Base-by-base conservation (phyloP, 2,797 vertebrate species). In the Petrocephalus schoutedeni region DNA sequence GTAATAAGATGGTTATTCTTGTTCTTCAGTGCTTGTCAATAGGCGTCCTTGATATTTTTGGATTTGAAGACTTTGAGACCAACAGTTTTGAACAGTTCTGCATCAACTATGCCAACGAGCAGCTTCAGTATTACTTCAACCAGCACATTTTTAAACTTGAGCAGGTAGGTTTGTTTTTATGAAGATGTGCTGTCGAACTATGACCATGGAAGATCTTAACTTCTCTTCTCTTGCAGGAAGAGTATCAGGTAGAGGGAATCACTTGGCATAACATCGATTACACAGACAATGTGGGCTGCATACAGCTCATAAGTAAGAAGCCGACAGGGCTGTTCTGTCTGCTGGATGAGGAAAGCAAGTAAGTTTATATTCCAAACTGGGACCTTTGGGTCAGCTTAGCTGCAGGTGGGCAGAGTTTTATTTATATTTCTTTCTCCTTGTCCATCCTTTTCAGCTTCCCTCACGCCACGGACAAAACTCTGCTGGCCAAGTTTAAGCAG, bases 71-170 rank as follows among this genome's bases (percentile, higher is more conserved):
- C 93, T 99, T 99, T n/a, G 95, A 96, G 90, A 98, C 95, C 89
- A 99, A 99, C 94, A 99, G 98, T 92, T 99, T 99, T n/a, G 98
- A 99, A 91, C 98, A 99, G 92, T 99, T 99, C 94, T 99, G 98
- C 92, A 99, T 99, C 92, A 99, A 99, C 93, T 99, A 99, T 51
- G 98, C 98, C 90, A 99, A 99, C 0, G 98, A 99, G 92, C 98
- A 99, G 93, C 96, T 99, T 85, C 98, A 99, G 94, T 98, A 99
- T 95, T 99, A 99, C 93, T 99, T 99, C 95, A 99, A 98, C 91
- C 97, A 99, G 91, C 98, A 99, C 92, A 99, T 99, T 92, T 99
- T 99, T 94, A 99, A 97, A 89, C 94, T 99, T 90, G 98, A 99
- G 89, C 98, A 99, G 98, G 98, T 98, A 90, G 94, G 92, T 41